These are phyloP conservation scores for Autographa gamma DNA, from an alignment of 2,888 invertebrate genomes.

Conservation along the genomic window DNA sequence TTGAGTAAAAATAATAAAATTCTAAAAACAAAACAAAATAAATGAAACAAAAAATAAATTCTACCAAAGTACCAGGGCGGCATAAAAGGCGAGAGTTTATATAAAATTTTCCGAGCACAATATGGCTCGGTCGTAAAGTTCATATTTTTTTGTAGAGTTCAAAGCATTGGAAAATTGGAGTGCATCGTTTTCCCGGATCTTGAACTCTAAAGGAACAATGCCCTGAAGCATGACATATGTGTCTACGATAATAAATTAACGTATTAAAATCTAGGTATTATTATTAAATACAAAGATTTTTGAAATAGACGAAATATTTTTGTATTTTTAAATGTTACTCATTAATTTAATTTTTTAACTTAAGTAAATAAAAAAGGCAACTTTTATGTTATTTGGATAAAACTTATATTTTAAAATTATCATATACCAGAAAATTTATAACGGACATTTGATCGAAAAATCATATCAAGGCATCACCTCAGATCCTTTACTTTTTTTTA, in stretches of 20 bases:
- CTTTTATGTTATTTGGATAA: no score
- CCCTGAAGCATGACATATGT: slow-evolving; percentile 19
- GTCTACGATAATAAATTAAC: slow-evolving; percentile 5
- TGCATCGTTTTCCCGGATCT: slow-evolving; percentile 56
- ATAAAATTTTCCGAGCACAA: slow-evolving; percentile 6
- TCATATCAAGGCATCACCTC: no score
- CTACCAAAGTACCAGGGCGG: slow-evolving; percentile 19
- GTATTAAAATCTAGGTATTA: not conserved
- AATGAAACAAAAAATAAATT: slow-evolving; percentile 1
- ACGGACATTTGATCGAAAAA: no score
- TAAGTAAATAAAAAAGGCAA: no score
- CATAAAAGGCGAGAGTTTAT: slow-evolving; percentile 14
- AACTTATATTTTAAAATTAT: no score
- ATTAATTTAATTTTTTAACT: no score
- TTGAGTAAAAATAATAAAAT: not conserved
- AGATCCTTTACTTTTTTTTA: no score
- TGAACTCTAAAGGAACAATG: slow-evolving; percentile 56
- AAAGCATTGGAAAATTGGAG: slow-evolving; percentile 57
- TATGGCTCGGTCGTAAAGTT: slow-evolving; percentile 13
- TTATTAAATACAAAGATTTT: not conserved
- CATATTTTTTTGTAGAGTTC: slow-evolving; percentile 44
- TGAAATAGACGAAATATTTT: not conserved
- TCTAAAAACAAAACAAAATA: not conserved
- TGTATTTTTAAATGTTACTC: no score
- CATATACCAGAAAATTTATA: no score